phyloP scores from a whole-genome alignment of 2,888 invertebrate genomes.

The Aplocera efformata region DNA sequence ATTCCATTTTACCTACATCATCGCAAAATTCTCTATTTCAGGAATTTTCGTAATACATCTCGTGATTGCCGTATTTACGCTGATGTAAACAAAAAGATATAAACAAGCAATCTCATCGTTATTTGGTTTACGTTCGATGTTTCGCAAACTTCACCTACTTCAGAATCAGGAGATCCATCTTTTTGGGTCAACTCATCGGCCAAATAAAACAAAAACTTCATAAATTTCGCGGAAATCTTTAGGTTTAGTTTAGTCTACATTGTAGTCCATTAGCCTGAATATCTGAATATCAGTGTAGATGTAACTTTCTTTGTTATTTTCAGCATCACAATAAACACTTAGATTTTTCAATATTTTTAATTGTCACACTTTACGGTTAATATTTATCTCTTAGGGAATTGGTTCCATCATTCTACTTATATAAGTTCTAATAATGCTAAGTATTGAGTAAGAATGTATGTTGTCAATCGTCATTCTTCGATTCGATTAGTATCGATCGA shows the following conservation, averaged over 20 bases:
- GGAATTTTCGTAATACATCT: slow-evolving; percentile 15
- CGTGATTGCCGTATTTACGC: slow-evolving; percentile 22
- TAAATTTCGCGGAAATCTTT: slow-evolving; percentile 7
- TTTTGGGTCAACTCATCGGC: slow-evolving; percentile 14
- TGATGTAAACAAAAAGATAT: slow-evolving; percentile 31
- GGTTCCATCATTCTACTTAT: no score
- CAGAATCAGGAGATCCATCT: slow-evolving; percentile 23
- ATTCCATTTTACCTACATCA: neutral
- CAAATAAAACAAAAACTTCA: slow-evolving; percentile 18
- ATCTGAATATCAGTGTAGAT: no score
- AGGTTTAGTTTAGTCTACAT: slow-evolving; percentile 6
- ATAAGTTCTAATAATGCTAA: no score
- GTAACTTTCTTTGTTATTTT: slow-evolving; percentile 5
- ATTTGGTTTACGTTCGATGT: slow-evolving; percentile 39
- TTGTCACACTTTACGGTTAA: neutral
- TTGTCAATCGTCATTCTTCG: neutral
- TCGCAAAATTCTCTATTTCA: slow-evolving; percentile 1
- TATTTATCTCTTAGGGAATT: no score
- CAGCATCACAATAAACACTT: neutral
- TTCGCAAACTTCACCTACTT: slow-evolving; percentile 43
- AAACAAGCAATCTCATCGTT: slow-evolving; percentile 29
- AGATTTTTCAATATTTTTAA: neutral
- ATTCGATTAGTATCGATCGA: slow-evolving; percentile 33
- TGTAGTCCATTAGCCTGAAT: slow-evolving; percentile 6
- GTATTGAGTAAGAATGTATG: no score